These are phyloP conservation scores for Cinclus mexicanus DNA, from an alignment of 2,113 vertebrate genomes.

Conservation along the genomic window DNA sequence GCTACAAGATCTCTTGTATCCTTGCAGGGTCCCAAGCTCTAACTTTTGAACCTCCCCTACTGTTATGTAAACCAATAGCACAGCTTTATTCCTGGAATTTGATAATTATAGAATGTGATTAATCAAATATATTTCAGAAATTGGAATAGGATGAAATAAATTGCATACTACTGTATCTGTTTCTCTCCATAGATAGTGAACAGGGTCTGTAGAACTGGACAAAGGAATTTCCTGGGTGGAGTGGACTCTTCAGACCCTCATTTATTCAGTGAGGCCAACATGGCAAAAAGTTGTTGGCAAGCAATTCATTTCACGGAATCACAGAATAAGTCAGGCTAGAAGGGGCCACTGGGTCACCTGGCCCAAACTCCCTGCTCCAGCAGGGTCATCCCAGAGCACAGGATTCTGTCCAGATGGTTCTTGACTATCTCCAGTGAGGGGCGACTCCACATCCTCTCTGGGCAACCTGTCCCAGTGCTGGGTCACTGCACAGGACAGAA, in stretches of 20 bases:
- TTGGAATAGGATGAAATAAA: neutral
- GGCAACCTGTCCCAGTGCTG: accelerated
- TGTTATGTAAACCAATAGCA: neutral
- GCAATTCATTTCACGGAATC: neutral
- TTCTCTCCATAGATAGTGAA: neutral
- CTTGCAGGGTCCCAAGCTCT: neutral
- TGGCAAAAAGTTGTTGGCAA: neutral
- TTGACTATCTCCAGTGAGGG: neutral
- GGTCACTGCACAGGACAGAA: neutral
- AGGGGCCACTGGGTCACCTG: neutral
- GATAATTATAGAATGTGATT: neutral
- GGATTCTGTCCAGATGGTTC: neutral
- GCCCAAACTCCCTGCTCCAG: neutral
- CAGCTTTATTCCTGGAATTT: neutral
- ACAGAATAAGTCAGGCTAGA: neutral
- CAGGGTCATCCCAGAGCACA: neutral
- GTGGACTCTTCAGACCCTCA: neutral
- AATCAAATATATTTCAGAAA: neutral
- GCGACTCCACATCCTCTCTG: neutral
- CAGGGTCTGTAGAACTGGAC: neutral
- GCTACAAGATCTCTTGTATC: neutral
- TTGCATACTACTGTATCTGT: neutral
- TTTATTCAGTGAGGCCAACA: neutral
- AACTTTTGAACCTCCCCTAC: neutral
- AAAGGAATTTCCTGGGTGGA: neutral